Base-by-base conservation (phyloP, 2,888 invertebrate species). In the Tenthredo mesomela region DNA sequence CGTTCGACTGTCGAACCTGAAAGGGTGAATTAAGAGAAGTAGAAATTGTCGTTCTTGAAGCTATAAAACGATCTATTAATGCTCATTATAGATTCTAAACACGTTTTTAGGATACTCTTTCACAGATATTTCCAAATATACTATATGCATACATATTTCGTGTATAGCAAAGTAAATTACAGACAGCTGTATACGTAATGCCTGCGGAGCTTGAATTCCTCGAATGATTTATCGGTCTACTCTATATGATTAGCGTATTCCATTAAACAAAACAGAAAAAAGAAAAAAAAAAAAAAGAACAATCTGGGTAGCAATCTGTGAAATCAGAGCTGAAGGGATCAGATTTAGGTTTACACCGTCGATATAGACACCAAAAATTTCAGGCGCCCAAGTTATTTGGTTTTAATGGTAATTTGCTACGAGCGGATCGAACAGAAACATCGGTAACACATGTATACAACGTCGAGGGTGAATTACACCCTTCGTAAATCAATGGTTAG, bases 301-400 rank as follows among this genome's bases (percentile, higher is more conserved):
- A 21, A 15, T 6, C 9, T 70, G 70, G 71, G 43, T 73, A 73
- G 71, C 43, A 40, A 73, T 73, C 71, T 73, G 25, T 73, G 71
- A 73, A 73, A 73, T 43, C 43, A 10, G 71, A 73, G n/a, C 71
- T 43, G 1, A 4, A n/a, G 10, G 71, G n/a, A 10, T 73, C 40
- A 25, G 9, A 40, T 73, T 73, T 43, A 15, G 33, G 29, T 67
- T 67, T 15, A 18, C 67, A 67, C 5, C 67, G 29, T 43, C 37
- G 40, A 71, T 71, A 25, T 10, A 21, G 37, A 37, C n/a, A 73
- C 43, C 43, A 21, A n/a, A 71, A 73, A 33, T 73, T 40, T 73
- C 71, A 21, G 43, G 43, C 43, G 71, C 43, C 71, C 10, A 43
- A 43, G 10, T 43, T 43, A 21, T 12, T 73, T 21, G 6, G 21